phyloP scores from a whole-genome alignment of 2,797 vertebrate genomes.

The Macropodus opercularis region DNA sequence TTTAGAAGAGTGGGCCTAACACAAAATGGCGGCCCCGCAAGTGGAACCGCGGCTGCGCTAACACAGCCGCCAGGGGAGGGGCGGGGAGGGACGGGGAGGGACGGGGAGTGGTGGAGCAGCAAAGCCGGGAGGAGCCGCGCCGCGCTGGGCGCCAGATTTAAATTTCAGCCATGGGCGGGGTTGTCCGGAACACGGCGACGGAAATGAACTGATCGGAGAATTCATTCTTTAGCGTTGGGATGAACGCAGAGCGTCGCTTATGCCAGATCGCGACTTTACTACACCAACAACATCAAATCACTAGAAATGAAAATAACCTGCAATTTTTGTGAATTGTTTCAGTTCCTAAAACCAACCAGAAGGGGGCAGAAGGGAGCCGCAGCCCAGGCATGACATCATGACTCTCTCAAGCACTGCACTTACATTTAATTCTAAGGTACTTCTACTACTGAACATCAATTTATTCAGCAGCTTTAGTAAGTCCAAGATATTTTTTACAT shows the following conservation, averaged over 20 bases:
- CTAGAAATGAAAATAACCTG: background rate
- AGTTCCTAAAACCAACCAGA: conserved; percentile 38
- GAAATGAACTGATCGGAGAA: background rate
- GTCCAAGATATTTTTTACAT: too few relatives aligned
- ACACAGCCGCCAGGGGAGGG: conserved; percentile 20
- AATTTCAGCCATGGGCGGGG: conserved; percentile 69
- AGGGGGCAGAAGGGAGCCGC: conserved; percentile 46
- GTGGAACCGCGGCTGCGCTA: conserved; percentile 83
- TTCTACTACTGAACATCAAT: too few relatives aligned
- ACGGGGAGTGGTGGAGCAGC: conserved; percentile 46
- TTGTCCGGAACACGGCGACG: background rate
- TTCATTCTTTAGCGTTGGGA: background rate
- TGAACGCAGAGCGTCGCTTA: background rate
- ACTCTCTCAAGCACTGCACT: background rate
- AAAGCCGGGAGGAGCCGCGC: background rate
- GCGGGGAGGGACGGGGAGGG: conserved; percentile 58
- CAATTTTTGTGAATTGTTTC: background rate
- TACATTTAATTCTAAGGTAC: background rate
- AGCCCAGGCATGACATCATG: background rate
- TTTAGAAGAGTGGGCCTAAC: conserved; percentile 82
- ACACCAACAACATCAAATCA: accelerated
- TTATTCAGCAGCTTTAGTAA: too few relatives aligned
- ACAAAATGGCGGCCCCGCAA: conserved; percentile 93
- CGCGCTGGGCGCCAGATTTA: conserved; percentile 72
- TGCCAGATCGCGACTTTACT: background rate